Percentiles rank a stretch among this genome's conserved stretches.
phyloP scores from a whole-genome alignment of 2,113 vertebrate species.

The Dromas ardeola region DNA sequence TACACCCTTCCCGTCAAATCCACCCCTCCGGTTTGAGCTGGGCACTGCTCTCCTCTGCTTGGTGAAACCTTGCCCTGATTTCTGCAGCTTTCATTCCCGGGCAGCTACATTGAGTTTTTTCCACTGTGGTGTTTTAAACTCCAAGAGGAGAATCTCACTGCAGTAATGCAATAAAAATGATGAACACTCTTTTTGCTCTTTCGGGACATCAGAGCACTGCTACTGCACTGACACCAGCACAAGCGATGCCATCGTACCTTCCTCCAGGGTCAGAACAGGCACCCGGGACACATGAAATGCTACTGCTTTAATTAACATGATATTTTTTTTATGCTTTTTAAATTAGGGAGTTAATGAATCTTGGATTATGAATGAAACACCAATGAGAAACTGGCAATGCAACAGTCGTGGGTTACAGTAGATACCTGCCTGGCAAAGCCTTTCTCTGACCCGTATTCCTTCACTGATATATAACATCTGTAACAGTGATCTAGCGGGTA shows the following conservation, averaged over 20 bases:
- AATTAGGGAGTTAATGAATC: not conserved
- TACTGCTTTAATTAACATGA: not conserved
- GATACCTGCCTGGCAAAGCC: not conserved
- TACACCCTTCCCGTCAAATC: not conserved
- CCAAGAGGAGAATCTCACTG: not conserved
- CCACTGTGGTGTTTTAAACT: not conserved
- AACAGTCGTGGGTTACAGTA: not conserved
- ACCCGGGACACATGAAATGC: not conserved
- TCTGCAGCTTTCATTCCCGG: not conserved
- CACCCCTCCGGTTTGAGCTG: not conserved
- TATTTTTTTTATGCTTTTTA: not conserved
- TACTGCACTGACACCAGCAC: not conserved
- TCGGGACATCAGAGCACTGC: not conserved
- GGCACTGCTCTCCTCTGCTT: not conserved
- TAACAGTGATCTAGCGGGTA: not conserved
- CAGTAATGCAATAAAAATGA: not conserved
- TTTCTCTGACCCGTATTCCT: not conserved
- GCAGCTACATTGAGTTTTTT: no score
- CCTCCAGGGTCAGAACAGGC: not conserved
- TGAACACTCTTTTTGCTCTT: not conserved
- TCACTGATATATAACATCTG: rapidly evolving
- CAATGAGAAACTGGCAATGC: not conserved
- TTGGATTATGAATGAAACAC: not conserved
- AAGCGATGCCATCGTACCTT: not conserved
- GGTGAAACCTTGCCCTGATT: no score